phyloP scores from a whole-genome alignment of 1,140 invertebrate genomes.

The Tetraneura akinire region DNA sequence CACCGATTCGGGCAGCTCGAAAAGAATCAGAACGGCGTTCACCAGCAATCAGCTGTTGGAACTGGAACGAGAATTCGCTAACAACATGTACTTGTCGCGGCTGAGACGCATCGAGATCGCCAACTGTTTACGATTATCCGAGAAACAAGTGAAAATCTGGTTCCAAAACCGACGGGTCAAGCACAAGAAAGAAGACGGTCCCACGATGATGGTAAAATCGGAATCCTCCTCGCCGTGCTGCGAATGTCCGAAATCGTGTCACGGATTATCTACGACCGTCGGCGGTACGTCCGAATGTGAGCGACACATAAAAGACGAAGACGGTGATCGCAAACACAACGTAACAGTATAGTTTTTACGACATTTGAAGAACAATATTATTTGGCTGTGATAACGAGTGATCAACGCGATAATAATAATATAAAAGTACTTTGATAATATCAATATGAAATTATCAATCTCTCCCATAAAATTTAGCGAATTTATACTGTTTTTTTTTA shows the following conservation, averaged over 20 bases:
- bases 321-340: neutral
- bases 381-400: constrained; percentile 22
- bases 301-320: neutral
- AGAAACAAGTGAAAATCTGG: constrained; percentile 99
- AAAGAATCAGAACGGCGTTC: constrained; percentile 72
- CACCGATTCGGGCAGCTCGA: constrained; percentile 79
- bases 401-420: no score
- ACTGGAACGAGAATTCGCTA: constrained; percentile 98
- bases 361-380: neutral
- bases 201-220: neutral
- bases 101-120: constrained; percentile 98
- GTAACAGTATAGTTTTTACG: neutral
- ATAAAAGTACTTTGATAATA: no score
- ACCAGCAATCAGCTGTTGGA: constrained; percentile 97
- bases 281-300: neutral
- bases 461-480: no score
- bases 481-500: no score
- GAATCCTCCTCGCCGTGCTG: neutral
- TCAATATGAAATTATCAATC: no score
- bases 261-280: neutral
- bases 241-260: constrained; percentile 17
- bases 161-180: constrained; percentile 99
- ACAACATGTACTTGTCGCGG: constrained; percentile 97
- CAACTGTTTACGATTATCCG: constrained; percentile 92
- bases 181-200: constrained; percentile 79